Evolutionary conservation across 2,888 invertebrate genomes (phyloP), one percentile per base, ranked within the genome.

Genomic region (Tyria jacobaeae): DNA sequence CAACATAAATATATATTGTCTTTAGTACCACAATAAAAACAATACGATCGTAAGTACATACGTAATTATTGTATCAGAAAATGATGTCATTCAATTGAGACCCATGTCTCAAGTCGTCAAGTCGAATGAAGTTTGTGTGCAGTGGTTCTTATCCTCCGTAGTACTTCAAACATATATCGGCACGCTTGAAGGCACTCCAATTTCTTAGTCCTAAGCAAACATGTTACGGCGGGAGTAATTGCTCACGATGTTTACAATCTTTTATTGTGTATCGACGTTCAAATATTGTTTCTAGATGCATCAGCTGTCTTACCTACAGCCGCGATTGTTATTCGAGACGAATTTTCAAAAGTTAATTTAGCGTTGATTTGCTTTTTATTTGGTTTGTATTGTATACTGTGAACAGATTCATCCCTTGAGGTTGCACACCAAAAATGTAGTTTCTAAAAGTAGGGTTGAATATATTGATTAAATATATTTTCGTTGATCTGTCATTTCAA

Each of bases 151-250:
- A 60, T 70, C 62, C 57, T 60, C 60, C 85, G 88, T 85, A 86
- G 88, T 88, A 85, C 89, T 86, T 89, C 85, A 90, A 90, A 91
- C 88, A 90, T n/a, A n/a, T 88, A 90, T 89, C 87, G 85, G 86
- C 89, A 88, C 86, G 91, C 88, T 87, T 85, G 90, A 90, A 91
- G 87, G 89, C 91, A 92, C 92, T 93, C 90, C 90, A 91, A 90
- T 91, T 88, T 87, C 89, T 89, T 89, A 86, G 92, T 93, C 93
- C 94, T 94, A 94, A 93, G 85, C 86, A 93, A 94, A 94, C 90
- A 94, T 92, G 92, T 92, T 90, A 89, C 88, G 83, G 85, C 84
- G 72, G 87, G 87, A 88, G 91, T 94, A 94, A 94, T 94, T 94
- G 93, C 92, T 90, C 82, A 84, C 87, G 79, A 85, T 92, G 87